These are phyloP conservation scores for Sycobia sp. DNA, from an alignment of 1,140 invertebrate species.

Conservation along the genomic window DNA sequence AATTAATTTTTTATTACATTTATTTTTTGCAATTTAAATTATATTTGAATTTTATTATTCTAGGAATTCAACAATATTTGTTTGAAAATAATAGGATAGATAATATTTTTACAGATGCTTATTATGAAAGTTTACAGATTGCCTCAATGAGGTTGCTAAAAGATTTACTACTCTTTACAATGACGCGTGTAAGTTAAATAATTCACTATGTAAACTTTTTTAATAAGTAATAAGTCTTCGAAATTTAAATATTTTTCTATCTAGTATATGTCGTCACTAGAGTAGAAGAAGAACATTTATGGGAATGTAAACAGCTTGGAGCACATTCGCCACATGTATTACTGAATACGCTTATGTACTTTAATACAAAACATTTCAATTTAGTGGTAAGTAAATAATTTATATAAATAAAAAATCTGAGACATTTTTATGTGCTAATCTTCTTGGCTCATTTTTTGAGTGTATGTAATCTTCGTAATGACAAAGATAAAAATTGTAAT, in stretches of 20 bases:
- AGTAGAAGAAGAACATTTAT: constrained; percentile 91
- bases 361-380: constrained; percentile 95
- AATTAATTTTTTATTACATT: too few relatives aligned
- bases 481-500: too few relatives aligned
- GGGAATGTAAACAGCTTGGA: constrained; percentile 93
- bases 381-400: constrained; percentile 70
- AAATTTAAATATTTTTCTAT: constrained; percentile 36
- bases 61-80: constrained; percentile 93
- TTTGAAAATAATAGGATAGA: constrained; percentile 92
- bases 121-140: constrained; percentile 91
- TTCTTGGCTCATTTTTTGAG: too few relatives aligned
- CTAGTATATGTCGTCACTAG: constrained; percentile 86
- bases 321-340: constrained; percentile 93
- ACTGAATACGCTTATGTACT: constrained; percentile 92
- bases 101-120: constrained; percentile 92
- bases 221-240: too few relatives aligned
- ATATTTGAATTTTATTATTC: constrained; percentile 39
- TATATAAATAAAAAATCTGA: neutral
- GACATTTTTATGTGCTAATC: too few relatives aligned
- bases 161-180: constrained; percentile 81
- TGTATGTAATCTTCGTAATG: too few relatives aligned
- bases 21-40: too few relatives aligned
- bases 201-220: too few relatives aligned
- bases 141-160: constrained; percentile 83
- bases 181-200: constrained; percentile 71